Conservation (phyloP, 2,797 vertebrate species). For the Clarias platycephalus region DNA sequence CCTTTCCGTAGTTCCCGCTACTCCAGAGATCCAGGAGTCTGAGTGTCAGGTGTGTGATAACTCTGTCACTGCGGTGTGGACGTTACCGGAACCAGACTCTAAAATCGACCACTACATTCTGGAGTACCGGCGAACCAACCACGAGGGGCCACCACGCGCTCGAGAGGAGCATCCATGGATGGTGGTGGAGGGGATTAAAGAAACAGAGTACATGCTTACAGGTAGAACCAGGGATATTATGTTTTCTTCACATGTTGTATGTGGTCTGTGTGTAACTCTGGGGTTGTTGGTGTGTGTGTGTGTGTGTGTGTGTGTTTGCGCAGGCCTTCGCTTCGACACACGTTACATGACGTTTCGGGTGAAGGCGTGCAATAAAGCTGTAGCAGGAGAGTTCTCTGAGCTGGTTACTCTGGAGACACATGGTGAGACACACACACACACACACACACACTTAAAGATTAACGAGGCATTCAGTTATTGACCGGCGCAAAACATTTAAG, state of each 20-base stretch:
- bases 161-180: constrained; percentile 96
- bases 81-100: constrained; percentile 80
- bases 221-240: constrained; percentile 67
- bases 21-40: constrained; percentile 83
- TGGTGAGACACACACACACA: constrained; percentile 71
- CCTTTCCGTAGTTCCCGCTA: constrained; percentile 81
- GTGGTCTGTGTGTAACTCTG: background rate
- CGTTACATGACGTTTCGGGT: constrained; percentile 92
- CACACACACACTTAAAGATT: constrained; percentile 20
- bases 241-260: background rate
- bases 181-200: constrained; percentile 89
- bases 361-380: constrained; percentile 92
- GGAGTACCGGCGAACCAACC: constrained; percentile 89
- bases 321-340: constrained; percentile 92
- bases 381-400: constrained; percentile 92
- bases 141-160: constrained; percentile 86
- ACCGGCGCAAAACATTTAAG: background rate
- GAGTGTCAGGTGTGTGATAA: constrained; percentile 93
- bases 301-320: background rate
- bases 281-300: background rate
- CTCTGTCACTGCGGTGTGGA: constrained; percentile 84
- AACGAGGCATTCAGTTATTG: constrained; percentile 40
- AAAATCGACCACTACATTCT: constrained; percentile 94
- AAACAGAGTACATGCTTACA: constrained; percentile 81
- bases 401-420: constrained; percentile 87